A percentile compares a stretch with the other conserved stretches of the same genome.
Evolutionary conservation across 1,140 invertebrate species (phyloP).

Genomic region (Eriosoma lanigerum): DNA sequence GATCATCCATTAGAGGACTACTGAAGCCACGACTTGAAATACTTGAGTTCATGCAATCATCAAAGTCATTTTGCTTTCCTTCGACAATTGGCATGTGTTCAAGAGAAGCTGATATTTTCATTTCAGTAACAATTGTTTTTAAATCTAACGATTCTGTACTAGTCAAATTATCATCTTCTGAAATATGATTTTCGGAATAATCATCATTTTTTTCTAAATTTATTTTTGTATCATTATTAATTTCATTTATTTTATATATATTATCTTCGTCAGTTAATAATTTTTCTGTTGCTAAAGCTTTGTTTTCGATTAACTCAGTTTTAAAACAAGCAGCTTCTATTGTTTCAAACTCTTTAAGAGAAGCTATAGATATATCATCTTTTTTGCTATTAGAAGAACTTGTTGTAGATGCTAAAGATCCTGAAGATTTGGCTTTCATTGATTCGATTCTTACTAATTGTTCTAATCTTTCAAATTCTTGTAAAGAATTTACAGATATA

Average conservation of each 20-base stretch:
- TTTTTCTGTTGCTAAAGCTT: conserved; percentile 78
- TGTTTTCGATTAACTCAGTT: conserved; percentile 76
- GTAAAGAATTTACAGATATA: conserved; percentile 85
- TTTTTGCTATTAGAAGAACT: conserved; percentile 68
- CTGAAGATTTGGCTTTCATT: conserved; percentile 64
- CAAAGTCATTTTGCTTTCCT: neutral
- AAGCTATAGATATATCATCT: conserved; percentile 88
- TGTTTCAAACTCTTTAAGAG: conserved; percentile 91
- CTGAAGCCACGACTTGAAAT: conserved; percentile 37
- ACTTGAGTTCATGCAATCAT: conserved; percentile 37
- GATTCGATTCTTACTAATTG: conserved; percentile 72
- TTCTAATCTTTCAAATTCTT: conserved; percentile 92
- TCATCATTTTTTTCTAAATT: conserved; percentile 69
- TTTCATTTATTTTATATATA: conserved; percentile 74
- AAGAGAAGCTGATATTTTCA: conserved; percentile 33
- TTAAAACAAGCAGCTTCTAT: conserved; percentile 85
- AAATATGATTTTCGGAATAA: conserved; percentile 59
- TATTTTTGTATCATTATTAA: conserved; percentile 69
- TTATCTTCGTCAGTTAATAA: conserved; percentile 71
- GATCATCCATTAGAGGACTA: conserved; percentile 34
- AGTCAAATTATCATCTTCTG: conserved; percentile 57
- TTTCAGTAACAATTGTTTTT: conserved; percentile 58
- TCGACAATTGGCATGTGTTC: conserved; percentile 17
- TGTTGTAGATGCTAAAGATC: conserved; percentile 72
- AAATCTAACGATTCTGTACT: conserved; percentile 66